Percentiles rank a stretch among this genome's conserved stretches.
Conservation (phyloP, 1,140 invertebrate species). For the Drosophila oshimai region DNA sequence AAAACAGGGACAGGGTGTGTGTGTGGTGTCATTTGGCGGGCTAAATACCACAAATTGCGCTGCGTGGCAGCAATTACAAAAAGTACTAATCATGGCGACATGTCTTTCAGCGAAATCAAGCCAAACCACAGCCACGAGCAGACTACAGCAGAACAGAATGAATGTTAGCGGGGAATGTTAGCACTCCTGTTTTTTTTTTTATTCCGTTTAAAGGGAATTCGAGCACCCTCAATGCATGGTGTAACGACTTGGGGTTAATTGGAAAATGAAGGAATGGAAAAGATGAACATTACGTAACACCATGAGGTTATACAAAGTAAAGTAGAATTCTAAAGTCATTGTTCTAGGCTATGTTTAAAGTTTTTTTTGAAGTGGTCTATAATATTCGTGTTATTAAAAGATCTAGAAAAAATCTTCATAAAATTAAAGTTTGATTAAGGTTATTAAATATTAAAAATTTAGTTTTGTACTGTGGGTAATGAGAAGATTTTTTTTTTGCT, state of each 20-base stretch:
- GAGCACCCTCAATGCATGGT: no score
- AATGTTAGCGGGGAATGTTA: not conserved
- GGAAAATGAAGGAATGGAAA: not conserved
- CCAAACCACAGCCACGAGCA: constrained; percentile 38
- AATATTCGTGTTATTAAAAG: no score
- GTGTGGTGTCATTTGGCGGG: constrained; percentile 61
- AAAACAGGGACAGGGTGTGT: not conserved
- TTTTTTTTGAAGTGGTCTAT: no score
- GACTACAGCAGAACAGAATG: constrained; percentile 22
- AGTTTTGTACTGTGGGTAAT: no score
- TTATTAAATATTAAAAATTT: no score
- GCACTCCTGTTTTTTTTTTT: constrained; percentile 2
- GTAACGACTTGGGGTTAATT: not conserved
- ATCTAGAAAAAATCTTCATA: no score
- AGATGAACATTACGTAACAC: no score
- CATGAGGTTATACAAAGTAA: not conserved
- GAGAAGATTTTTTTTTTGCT: no score
- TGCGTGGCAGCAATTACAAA: constrained; percentile 74
- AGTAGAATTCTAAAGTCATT: no score
- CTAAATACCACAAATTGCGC: constrained; percentile 77
- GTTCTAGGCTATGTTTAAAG: no score
- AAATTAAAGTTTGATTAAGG: no score
- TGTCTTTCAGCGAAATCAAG: constrained; percentile 56
- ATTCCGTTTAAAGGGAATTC: not conserved
- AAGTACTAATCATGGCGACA: constrained; percentile 69